A percentile compares a stretch with the other conserved stretches of the same genome.
phyloP scores from a whole-genome alignment of 1,140 invertebrate species.

The Dolichoris vasculosae region DNA sequence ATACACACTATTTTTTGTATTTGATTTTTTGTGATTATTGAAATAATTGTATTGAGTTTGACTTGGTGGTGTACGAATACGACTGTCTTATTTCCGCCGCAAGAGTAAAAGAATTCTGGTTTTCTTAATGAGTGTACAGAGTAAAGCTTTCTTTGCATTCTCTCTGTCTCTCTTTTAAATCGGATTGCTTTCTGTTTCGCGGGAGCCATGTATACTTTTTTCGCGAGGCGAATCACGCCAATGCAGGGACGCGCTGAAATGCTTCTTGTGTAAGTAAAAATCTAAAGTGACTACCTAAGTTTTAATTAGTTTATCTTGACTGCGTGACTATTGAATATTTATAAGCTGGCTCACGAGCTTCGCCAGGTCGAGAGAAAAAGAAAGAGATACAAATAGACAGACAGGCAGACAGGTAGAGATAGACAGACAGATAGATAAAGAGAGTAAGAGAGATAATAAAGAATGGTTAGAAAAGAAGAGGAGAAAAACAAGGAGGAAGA shows the following conservation, averaged over 20 bases:
- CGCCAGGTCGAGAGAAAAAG: neutral
- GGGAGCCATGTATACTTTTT: conserved; percentile 67
- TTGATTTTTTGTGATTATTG: conserved; percentile 41
- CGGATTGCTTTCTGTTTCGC: conserved; percentile 66
- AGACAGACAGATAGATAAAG: conserved; percentile 6
- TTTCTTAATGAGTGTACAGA: conserved; percentile 75
- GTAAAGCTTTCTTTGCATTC: conserved; percentile 74
- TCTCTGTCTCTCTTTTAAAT: conserved; percentile 59
- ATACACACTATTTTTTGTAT: neutral
- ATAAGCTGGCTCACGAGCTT: conserved; percentile 62
- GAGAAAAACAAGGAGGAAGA: neutral
- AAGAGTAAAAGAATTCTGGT: conserved; percentile 69
- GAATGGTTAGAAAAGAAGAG: neutral
- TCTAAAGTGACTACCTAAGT: conserved; percentile 77
- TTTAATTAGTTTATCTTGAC: conserved; percentile 77
- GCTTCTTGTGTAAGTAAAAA: conserved; percentile 77
- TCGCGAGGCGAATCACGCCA: conserved; percentile 49
- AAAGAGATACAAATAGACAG: conserved; percentile 32
- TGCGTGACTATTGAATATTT: conserved; percentile 76
- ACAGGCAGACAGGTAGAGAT: conserved; percentile 53
- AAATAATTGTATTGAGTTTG: neutral
- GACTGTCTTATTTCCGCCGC: neutral
- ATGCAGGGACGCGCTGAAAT: conserved; percentile 70
- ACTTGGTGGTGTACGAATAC: neutral
- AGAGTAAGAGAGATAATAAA: neutral